phyloP scores from a whole-genome alignment of 2,797 vertebrate genomes.

The Labeo calbasu region DNA sequence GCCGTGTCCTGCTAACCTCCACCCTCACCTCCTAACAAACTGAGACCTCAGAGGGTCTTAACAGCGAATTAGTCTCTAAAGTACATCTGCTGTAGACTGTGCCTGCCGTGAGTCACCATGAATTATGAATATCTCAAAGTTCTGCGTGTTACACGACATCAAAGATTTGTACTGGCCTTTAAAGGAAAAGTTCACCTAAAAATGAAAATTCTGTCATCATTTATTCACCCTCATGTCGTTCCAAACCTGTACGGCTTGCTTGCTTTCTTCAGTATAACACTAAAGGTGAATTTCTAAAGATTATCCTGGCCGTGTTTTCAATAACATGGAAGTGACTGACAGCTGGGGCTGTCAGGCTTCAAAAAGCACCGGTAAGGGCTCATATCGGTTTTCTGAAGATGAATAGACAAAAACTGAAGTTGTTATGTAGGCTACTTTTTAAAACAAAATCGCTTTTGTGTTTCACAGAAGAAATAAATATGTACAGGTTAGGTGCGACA shows the following conservation, averaged over 20 bases:
- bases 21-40: conserved; percentile 43
- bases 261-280: neutral
- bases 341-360: neutral
- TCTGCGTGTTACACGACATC: conserved; percentile 2
- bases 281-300: neutral
- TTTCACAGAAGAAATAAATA: neutral
- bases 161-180: conserved; percentile 4
- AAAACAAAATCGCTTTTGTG: neutral
- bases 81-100: neutral
- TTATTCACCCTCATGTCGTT: neutral
- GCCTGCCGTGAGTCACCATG: neutral
- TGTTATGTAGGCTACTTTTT: neutral
- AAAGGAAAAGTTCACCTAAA: neutral
- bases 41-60: conserved; percentile 37
- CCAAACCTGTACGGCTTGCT: neutral
- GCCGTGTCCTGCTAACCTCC: conserved; percentile 33
- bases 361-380: neutral
- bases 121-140: conserved; percentile 27
- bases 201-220: neutral
- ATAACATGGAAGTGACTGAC: neutral
- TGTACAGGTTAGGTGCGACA: neutral
- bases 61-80: conserved; percentile 33
- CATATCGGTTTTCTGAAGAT: neutral
- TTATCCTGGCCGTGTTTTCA: neutral
- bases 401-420: neutral